Percentiles rank a stretch among this genome's conserved stretches.
phyloP scores from a whole-genome alignment of 2,888 invertebrate genomes.

The Synanthedon vespiformis region DNA sequence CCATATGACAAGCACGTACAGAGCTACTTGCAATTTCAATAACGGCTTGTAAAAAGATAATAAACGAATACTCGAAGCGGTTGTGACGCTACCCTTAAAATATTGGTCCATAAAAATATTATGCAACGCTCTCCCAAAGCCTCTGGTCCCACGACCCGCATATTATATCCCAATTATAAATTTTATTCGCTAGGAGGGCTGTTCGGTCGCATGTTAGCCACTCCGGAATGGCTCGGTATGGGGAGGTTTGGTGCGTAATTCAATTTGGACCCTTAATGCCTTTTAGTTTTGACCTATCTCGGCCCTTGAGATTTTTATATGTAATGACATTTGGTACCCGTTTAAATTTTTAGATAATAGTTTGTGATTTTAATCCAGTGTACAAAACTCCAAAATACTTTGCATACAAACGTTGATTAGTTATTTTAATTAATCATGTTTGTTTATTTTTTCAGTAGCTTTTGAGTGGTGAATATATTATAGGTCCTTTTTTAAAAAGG shows the following conservation, averaged over 20 bases:
- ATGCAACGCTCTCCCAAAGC: background rate
- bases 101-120: background rate
- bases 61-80: background rate
- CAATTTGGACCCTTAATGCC: conserved; percentile 53
- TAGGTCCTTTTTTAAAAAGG: too few relatives aligned
- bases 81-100: background rate
- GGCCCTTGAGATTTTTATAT: conserved; percentile 12
- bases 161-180: conserved; percentile 58
- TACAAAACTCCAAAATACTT: too few relatives aligned
- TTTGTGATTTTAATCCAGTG: too few relatives aligned
- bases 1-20: background rate
- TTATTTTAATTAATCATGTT: too few relatives aligned
- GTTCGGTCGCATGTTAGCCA: conserved; percentile 46
- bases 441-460: too few relatives aligned
- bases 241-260: conserved; percentile 47
- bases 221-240: conserved; percentile 57
- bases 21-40: background rate
- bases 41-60: background rate
- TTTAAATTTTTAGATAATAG: too few relatives aligned
- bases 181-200: conserved; percentile 37
- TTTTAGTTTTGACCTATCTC: conserved; percentile 45
- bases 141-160: conserved; percentile 12
- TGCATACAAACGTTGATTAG: too few relatives aligned
- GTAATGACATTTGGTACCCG: background rate
- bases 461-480: too few relatives aligned